A percentile compares a stretch with the other conserved stretches of the same genome.
Conservation (phyloP, 2,888 invertebrate genomes). For the Ecliptopera silaceata region DNA sequence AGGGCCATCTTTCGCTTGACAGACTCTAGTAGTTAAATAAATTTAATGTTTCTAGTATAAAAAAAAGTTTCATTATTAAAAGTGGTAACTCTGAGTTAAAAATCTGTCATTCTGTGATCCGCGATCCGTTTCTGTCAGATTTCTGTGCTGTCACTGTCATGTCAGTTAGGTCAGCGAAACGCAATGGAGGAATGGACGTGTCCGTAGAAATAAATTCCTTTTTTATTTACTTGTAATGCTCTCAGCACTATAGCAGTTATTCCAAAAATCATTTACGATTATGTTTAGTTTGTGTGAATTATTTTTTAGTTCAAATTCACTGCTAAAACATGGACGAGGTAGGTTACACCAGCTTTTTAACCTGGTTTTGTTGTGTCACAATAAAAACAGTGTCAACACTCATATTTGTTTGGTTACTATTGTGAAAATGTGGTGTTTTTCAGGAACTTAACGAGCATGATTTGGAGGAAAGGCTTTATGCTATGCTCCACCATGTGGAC, state of each 20-base stretch:
- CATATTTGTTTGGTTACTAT: conserved; percentile 48
- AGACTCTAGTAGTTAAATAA: too few species aligned
- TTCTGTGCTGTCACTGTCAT: conserved; percentile 38
- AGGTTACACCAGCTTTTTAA: conserved; percentile 52
- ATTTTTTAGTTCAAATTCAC: conserved; percentile 67
- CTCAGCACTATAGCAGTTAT: conserved; percentile 63
- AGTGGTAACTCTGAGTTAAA: too few species aligned
- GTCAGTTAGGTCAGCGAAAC: too few species aligned
- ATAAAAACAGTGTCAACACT: conserved; percentile 25
- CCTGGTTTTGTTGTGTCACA: conserved; percentile 71
- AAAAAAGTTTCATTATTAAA: too few species aligned
- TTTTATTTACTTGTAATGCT: conserved; percentile 74
- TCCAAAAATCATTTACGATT: conserved; percentile 67
- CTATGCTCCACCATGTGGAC: conserved; percentile 76
- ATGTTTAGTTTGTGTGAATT: conserved; percentile 73
- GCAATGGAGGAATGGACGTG: conserved; percentile 76
- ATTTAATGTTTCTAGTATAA: too few species aligned
- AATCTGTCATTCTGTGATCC: background rate
- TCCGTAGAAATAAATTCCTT: conserved; percentile 66
- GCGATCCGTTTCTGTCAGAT: background rate
- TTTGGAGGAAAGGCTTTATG: conserved; percentile 75
- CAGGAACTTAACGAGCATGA: conserved; percentile 80
- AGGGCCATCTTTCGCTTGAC: too few species aligned
- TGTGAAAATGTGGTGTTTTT: conserved; percentile 52
- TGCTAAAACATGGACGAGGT: conserved; percentile 78